Base-by-base conservation (phyloP, 2,888 invertebrate species). In the Polyommatus icarus region DNA sequence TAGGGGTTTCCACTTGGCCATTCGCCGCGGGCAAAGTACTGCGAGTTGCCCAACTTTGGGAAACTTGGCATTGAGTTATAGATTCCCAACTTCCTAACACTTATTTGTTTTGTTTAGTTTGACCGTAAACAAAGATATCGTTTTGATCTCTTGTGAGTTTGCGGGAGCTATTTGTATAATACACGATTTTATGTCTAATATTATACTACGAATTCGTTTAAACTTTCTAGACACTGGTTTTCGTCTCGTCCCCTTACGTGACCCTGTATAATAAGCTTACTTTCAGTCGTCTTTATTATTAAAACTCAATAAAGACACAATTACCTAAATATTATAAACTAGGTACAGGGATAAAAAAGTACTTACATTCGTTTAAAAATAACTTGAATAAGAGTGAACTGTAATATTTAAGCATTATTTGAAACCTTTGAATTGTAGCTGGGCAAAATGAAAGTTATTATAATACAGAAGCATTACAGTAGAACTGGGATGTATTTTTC, bases 11-110 rank as follows among this genome's bases (percentile, higher is more conserved):
- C 84, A 84, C 87, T 87, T 86, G 86, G 86, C 86, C 86, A 88
- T 87, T 89, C 86, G 88, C 87, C 87, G 84, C 82, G 83, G 85
- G 88, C 87, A 84, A 88, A 87, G 88, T 90, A 90, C 89, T 85
- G 86, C 87, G 87, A 92, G 90, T 92, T 91, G 81, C 83, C 86
- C 79, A 93, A 92, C 89, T 93, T 89, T 80, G 85, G 82, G 81
- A 88, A 93, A 93, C 90, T 93, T 91, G 89, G 90, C 92, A 93
- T 91, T 92, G 91, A 93, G 93, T 94, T 93, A 93, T 93, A 91
- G 92, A 93, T 92, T 92, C 89, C 90, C 88, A 88, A 91, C 91
- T 88, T 90, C 90, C 89, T 90, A 91, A 91, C 90, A 90, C 90
- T 92, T 91, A 90, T 90, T 93, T 92, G 91, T 93, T 93, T 91